Conservation (phyloP, 2,888 invertebrate species). For the Ennomos quercinarius region DNA sequence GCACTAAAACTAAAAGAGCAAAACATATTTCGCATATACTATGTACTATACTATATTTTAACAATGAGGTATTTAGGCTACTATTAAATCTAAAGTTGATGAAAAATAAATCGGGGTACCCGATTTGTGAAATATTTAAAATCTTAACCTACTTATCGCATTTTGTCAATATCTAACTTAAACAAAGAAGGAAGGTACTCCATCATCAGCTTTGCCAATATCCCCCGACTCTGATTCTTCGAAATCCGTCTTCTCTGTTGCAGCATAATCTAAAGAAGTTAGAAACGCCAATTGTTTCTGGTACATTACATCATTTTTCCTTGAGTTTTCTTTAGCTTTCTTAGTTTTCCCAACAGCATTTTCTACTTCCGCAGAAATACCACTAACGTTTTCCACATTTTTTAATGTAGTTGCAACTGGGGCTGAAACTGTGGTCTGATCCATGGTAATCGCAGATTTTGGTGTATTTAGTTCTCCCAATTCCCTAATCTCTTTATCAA, state of each 20-base stretch:
- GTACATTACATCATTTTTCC: constrained; percentile 51
- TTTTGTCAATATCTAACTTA: constrained; percentile 5
- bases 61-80: too few relatives aligned
- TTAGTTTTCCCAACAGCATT: constrained; percentile 7
- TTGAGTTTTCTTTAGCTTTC: constrained; percentile 33
- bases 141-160: too few relatives aligned
- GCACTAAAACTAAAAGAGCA: too few relatives aligned
- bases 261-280: constrained; percentile 67
- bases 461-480: constrained; percentile 20
- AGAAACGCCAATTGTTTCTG: constrained; percentile 62
- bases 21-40: too few relatives aligned
- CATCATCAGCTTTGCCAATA: constrained; percentile 48
- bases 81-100: too few relatives aligned
- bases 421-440: neutral
- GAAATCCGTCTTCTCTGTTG: constrained; percentile 53
- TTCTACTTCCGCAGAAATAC: constrained; percentile 48
- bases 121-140: too few relatives aligned
- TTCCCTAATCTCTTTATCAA: constrained; percentile 47
- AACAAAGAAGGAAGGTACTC: constrained; percentile 51
- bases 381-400: constrained; percentile 43
- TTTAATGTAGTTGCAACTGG: constrained; percentile 9
- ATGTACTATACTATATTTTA: too few relatives aligned
- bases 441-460: neutral
- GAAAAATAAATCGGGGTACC: too few relatives aligned
- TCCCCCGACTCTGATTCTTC: constrained; percentile 57